These are phyloP conservation scores for Vanessa atalanta DNA, from an alignment of 1,140 invertebrate species.

Conservation along the genomic window DNA sequence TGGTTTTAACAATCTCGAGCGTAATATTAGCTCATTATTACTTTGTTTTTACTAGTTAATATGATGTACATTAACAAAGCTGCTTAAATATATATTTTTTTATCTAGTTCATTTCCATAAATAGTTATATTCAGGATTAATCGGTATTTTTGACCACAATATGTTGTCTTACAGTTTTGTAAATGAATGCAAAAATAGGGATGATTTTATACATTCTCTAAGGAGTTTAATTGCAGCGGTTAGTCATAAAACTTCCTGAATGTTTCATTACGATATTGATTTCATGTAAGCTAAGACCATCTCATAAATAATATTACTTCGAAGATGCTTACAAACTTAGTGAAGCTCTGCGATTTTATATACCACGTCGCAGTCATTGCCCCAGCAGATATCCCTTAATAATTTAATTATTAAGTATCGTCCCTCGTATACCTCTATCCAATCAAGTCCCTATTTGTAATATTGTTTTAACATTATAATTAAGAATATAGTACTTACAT, in stretches of 20 bases:
- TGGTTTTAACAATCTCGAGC: no score
- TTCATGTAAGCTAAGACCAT: constrained; percentile 8
- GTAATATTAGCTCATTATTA: no score
- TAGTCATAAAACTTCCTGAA: neutral
- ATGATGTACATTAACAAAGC: no score
- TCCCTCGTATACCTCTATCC: neutral
- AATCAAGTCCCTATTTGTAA: no score
- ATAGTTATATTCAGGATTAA: no score
- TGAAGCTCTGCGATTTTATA: constrained; percentile 22
- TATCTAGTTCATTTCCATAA: no score
- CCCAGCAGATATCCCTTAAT: neutral
- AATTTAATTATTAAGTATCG: constrained; percentile 23
- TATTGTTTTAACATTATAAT: no score
- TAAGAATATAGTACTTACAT: no score
- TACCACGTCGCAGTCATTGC: constrained; percentile 9
- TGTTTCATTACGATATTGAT: neutral
- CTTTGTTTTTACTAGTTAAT: no score
- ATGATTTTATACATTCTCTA: neutral
- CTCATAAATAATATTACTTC: constrained; percentile 13
- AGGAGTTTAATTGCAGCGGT: neutral
- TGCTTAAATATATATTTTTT: no score
- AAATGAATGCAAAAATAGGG: no score
- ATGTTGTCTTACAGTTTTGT: neutral
- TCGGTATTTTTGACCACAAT: no score
- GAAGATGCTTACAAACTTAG: constrained; percentile 8